Evolutionary conservation across 2,888 invertebrate species (phyloP).

Genomic region (Patella caerulea): DNA sequence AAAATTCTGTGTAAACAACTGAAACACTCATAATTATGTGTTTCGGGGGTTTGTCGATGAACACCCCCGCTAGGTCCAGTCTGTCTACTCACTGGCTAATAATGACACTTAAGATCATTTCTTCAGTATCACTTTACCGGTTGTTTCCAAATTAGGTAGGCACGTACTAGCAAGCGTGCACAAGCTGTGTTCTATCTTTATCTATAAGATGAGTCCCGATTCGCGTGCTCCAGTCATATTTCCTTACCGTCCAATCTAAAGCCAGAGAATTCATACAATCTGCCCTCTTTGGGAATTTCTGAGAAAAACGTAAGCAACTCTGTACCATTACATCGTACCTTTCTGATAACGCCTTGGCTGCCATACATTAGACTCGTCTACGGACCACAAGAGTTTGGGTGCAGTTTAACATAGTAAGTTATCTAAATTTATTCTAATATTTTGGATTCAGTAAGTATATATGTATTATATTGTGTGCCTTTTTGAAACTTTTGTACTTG

Average conservation of each 20-base stretch:
- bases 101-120: slow-evolving; percentile 6
- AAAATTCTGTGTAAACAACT: no score
- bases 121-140: slow-evolving; percentile 23
- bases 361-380: neutral
- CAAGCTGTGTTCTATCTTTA: neutral
- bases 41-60: neutral
- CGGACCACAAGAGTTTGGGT: no score
- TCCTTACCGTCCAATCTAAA: slow-evolving; percentile 12
- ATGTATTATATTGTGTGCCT: no score
- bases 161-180: slow-evolving; percentile 17
- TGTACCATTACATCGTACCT: neutral
- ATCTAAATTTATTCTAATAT: no score
- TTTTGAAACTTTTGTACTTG: no score
- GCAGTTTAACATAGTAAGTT: no score
- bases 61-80: slow-evolving; percentile 1
- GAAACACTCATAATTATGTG: no score
- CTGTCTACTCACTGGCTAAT: slow-evolving; percentile 1
- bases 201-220: slow-evolving; percentile 3
- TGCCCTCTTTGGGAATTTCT: slow-evolving; percentile 7
- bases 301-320: neutral
- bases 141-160: slow-evolving; percentile 34
- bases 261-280: slow-evolving; percentile 1
- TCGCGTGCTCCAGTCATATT: slow-evolving; percentile 2
- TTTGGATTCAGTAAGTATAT: no score
- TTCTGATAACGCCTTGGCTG: neutral